These are phyloP conservation scores for Hucho hucho DNA, from an alignment of 2,113 vertebrate genomes.

Conservation along the genomic window DNA sequence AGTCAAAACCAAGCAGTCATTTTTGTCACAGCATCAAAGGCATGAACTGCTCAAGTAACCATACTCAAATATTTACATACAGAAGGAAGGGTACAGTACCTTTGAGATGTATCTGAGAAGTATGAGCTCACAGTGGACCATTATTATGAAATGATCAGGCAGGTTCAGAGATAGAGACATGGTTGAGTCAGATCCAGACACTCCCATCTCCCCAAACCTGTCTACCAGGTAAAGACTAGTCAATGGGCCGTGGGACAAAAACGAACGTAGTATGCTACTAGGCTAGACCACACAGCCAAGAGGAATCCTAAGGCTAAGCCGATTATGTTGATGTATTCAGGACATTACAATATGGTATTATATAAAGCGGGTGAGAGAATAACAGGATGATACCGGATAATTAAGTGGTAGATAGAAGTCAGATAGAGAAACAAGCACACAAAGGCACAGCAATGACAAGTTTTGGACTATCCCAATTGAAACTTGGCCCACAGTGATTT, in stretches of 20 bases:
- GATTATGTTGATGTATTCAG: background rate
- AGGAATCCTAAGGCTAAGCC: background rate
- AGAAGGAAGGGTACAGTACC: background rate
- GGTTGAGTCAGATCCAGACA: slow-evolving; percentile 33
- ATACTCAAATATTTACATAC: background rate
- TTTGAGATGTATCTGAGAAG: background rate
- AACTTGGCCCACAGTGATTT: slow-evolving; percentile 13
- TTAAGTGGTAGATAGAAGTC: background rate
- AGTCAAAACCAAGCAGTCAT: background rate
- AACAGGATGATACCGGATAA: background rate
- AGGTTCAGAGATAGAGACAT: background rate
- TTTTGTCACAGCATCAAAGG: too few relatives aligned
- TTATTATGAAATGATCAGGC: slow-evolving; percentile 9
- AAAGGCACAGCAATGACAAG: background rate
- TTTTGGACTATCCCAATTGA: slow-evolving; percentile 12
- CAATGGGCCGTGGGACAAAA: slow-evolving; percentile 4
- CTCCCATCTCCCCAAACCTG: slow-evolving; percentile 45
- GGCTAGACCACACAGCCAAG: background rate
- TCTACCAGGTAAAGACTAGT: slow-evolving; percentile 9
- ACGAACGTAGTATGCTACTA: too few relatives aligned
- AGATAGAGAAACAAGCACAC: background rate
- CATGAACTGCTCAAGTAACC: background rate
- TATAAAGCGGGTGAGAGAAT: background rate
- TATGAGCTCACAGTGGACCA: background rate
- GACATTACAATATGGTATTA: background rate